Base-by-base conservation (phyloP, 2,113 vertebrate genomes). In the Chrysochloris asiatica region DNA sequence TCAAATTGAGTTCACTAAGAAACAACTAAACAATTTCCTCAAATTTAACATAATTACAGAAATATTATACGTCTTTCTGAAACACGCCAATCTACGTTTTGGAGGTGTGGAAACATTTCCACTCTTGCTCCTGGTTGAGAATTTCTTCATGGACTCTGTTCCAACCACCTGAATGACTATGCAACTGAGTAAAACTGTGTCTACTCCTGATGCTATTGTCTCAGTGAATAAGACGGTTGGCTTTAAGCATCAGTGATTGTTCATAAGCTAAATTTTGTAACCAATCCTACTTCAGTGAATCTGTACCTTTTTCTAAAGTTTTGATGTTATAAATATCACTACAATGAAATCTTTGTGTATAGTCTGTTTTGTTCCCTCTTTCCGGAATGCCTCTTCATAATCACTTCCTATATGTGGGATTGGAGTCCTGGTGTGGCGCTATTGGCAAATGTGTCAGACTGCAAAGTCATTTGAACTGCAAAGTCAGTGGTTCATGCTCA, bases 321-420 rank as follows among this genome's bases (percentile, higher is more conserved):
- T 81, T 28, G 33, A 65, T 83, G 26, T 28, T 78, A 56, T 72
- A 83, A 88, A 59, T 80, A 91, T 67, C 75, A 77, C n/a, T 45
- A 16, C 50, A 22, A 65, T 72, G 36, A 88, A 87, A 69, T 69
- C 3, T 83, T 89, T 76, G 11, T 67, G 4, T 14, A 50, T 47
- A 10, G 41, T 36, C 24, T 50, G 17, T 4, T 78, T n/a, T 52
- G 36, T 12, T 24, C 1, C 8, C 7, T 56, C 8, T 38, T 41
- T 89, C 72, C 69, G 33, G 38, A 78, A 48, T 88, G 50, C 21
- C 22, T 8, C 21, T n/a, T n/a, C 5, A 45, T 28, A 67, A 78
- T 87, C 75, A 84, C 86, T 63, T 88, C 26, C 33, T 79, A 88
- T 73, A 50, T 75, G 71, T 50, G 85, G n/a, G n/a, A n/a, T n/a